Conservation (phyloP, 92 coral and sea anemone species). For the Palythoa grandiflora region DNA sequence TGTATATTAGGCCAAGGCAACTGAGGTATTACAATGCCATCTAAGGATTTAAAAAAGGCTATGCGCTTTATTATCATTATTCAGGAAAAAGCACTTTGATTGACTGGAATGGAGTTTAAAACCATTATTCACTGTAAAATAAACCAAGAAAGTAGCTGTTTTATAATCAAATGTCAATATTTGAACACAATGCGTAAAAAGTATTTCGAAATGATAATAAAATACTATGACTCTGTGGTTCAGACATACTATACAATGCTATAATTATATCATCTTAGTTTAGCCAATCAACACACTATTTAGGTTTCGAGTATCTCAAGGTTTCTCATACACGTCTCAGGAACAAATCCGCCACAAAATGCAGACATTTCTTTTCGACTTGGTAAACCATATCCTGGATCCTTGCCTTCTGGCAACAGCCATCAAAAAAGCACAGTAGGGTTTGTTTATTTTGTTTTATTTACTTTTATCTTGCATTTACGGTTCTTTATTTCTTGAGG, state of each 20-base stretch:
- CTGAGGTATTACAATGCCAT: constrained; percentile 7
- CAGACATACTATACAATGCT: too few species aligned
- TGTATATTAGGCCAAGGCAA: constrained; percentile 8
- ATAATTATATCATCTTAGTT: too few species aligned
- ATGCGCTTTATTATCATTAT: background rate
- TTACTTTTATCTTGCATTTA: background rate
- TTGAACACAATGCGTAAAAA: background rate
- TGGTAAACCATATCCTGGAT: background rate
- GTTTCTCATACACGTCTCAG: background rate
- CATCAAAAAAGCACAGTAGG: background rate
- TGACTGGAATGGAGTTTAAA: background rate
- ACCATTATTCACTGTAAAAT: background rate
- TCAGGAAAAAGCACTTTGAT: background rate
- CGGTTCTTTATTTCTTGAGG: too few species aligned
- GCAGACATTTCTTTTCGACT: background rate
- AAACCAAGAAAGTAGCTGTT: background rate
- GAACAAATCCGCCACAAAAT: background rate
- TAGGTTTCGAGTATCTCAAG: background rate
- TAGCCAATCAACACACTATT: too few species aligned
- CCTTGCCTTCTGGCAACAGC: constrained; percentile 1
- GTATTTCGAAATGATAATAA: too few species aligned
- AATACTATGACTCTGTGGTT: too few species aligned
- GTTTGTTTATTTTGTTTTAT: background rate
- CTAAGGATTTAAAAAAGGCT: background rate
- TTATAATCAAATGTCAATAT: background rate